These are phyloP conservation scores for Pygoscelis adeliae DNA, from an alignment of 2,113 vertebrate genomes.

Conservation along the genomic window DNA sequence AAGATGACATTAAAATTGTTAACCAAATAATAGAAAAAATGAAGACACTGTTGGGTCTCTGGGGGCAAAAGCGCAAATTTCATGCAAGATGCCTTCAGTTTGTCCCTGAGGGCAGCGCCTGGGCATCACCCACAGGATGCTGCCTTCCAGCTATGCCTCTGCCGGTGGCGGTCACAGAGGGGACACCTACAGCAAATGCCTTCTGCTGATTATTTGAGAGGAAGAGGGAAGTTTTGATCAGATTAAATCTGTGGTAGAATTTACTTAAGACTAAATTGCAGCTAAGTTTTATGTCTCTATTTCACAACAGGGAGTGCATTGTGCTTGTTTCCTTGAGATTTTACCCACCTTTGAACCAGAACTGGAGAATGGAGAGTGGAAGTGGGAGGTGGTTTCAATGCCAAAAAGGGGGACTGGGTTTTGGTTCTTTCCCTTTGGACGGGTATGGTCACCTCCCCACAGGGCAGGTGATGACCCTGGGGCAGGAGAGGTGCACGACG, in stretches of 20 bases:
- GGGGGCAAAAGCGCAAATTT: background rate
- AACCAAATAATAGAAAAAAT: background rate
- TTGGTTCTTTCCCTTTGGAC: background rate
- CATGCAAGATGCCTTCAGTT: background rate
- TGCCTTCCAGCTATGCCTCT: background rate
- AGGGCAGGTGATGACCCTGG: background rate
- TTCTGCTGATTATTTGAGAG: background rate
- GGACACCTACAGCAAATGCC: background rate
- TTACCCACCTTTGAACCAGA: background rate
- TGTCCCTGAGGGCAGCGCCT: background rate
- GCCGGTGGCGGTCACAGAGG: background rate
- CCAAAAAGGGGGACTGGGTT: background rate
- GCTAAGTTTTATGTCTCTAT: background rate
- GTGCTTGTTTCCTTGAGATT: background rate
- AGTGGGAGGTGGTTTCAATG: background rate
- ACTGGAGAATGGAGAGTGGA: background rate
- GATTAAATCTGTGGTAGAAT: background rate
- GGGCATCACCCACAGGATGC: background rate
- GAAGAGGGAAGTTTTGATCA: background rate
- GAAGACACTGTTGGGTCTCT: background rate
- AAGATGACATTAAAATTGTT: background rate
- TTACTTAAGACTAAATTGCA: background rate
- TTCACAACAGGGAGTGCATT: accelerated
- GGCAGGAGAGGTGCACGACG: accelerated
- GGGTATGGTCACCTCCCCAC: accelerated